Base-by-base conservation (phyloP, 2,797 vertebrate genomes). In the Trachops cirrhosus region DNA sequence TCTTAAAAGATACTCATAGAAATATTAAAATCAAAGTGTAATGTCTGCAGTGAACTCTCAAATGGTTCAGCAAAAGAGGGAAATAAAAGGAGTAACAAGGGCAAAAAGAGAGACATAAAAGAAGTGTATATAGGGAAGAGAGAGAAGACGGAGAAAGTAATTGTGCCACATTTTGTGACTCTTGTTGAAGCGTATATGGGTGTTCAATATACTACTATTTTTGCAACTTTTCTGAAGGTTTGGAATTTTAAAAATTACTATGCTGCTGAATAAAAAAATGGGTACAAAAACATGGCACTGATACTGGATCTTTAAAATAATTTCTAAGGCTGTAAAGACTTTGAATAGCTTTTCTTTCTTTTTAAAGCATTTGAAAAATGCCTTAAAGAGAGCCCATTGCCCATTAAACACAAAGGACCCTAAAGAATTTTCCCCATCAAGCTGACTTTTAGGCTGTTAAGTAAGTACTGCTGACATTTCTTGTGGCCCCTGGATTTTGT, bases 381-480 rank as follows among this genome's bases (percentile, higher is more conserved):
- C 39, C 96, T 57, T 86, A 64, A 88, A 77, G 80, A 85, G 89
- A 96, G 10, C 6, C 32, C 79, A 41, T n/a, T 95, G 94, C 16
- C 24, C 89, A 62, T 92, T 83, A 96, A 85, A 71, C 34, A 95
- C 89, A 82, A 86, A 71, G 94, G 10, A 82, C 62, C 18, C 1
- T 85, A 62, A 79, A 92, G 92, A 95, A 91, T 0, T 93, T 85
- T 71, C 91, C 32, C 74, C 64, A 16, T 34, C 71, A 48, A 75
- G 44, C 89, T 92, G 57, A 73, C 95, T 62, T 96, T 24, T 75
- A 96, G 54, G n/a, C 9, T 93, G 68, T 79, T 95, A 89, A 97
- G 68, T 83, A 96, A 94, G 89, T 97, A 73, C 75, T 93, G 68
- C 70, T 94, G 75, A 83, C 90, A 57, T 41, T 96, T 62, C 54